Evolutionary conservation across 2,797 vertebrate species (phyloP).

Genomic region (Dendrocincla fuliginosa): DNA sequence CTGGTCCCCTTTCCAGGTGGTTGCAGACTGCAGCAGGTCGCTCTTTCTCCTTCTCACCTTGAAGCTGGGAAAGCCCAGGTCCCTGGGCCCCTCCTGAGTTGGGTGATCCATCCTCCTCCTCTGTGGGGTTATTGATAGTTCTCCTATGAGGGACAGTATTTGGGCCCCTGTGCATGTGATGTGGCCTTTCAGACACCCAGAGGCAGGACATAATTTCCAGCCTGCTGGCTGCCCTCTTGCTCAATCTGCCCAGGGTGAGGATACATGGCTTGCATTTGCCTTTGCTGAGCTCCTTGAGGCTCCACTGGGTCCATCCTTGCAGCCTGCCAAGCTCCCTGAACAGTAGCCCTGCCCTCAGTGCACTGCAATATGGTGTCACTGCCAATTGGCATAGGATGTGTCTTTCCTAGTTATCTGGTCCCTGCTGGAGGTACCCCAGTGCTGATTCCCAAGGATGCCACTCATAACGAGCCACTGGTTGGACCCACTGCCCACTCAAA

Average conservation of each 20-base stretch:
- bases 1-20: accelerated
- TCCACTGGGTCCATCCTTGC: background rate
- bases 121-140: accelerated
- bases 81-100: background rate
- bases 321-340: background rate
- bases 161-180: accelerated
- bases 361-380: no score
- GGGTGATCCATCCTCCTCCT: background rate
- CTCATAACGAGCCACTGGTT: background rate
- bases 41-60: background rate
- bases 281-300: background rate
- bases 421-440: background rate
- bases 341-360: background rate
- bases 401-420: background rate
- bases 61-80: background rate
- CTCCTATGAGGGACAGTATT: background rate
- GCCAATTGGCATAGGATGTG: accelerated
- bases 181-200: background rate
- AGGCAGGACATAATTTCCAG: background rate
- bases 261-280: background rate
- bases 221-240: background rate
- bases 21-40: accelerated
- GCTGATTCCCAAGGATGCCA: background rate
- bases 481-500: background rate
- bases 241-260: background rate